These are phyloP conservation scores for Heteromyza rotundicornis DNA, from an alignment of 2,888 invertebrate genomes.

Conservation along the genomic window DNA sequence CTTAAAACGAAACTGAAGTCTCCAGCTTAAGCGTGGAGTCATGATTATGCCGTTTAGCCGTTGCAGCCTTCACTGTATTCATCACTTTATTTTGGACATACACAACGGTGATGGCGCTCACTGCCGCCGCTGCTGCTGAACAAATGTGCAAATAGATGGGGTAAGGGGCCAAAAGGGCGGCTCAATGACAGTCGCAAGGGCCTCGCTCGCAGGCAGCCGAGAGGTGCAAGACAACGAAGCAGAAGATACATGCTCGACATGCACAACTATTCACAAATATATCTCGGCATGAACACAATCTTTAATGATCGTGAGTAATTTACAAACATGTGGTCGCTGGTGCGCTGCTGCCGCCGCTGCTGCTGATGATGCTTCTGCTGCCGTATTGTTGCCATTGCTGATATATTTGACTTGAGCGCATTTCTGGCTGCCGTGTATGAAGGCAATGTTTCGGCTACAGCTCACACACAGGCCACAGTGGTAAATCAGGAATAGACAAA, in stretches of 20 bases:
- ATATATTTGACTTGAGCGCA: too few relatives aligned
- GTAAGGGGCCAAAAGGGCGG: not conserved
- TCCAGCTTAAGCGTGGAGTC: not conserved
- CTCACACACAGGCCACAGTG: too few relatives aligned
- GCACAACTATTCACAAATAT: slow-evolving; percentile 21
- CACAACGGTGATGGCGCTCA: slow-evolving; percentile 13
- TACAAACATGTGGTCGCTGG: slow-evolving; percentile 2
- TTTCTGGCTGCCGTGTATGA: too few relatives aligned
- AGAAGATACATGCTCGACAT: slow-evolving; percentile 11
- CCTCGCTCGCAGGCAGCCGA: slow-evolving; percentile 12
- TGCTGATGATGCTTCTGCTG: too few relatives aligned
- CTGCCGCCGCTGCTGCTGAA: not conserved
- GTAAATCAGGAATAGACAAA: too few relatives aligned
- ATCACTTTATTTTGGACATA: slow-evolving; percentile 17
- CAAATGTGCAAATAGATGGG: not conserved
- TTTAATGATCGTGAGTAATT: slow-evolving; percentile 59
- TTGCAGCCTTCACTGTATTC: slow-evolving; percentile 14
- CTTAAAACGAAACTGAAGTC: too few relatives aligned
- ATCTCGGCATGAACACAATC: slow-evolving; percentile 53
- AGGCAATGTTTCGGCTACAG: too few relatives aligned
- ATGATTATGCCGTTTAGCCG: slow-evolving; percentile 9
- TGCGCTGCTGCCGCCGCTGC: too few relatives aligned
- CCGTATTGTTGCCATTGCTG: too few relatives aligned
- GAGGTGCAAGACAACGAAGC: too few relatives aligned
- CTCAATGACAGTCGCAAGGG: slow-evolving; percentile 9